Conservation (phyloP, 2,797 vertebrate species). For the Champsocephalus esox region DNA sequence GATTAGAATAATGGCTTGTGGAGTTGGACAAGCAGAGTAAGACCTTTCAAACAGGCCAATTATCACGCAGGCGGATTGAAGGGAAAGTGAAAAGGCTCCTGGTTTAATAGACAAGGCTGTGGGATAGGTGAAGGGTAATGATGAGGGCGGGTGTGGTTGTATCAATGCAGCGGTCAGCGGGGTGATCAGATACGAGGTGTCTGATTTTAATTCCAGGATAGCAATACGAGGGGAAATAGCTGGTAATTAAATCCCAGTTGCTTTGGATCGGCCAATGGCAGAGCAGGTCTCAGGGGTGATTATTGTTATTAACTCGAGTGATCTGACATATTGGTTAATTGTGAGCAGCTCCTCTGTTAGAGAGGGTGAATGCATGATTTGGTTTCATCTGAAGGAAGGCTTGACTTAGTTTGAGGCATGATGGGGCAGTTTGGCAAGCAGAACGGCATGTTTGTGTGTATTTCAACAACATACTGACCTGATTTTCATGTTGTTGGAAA, state of each 20-base stretch:
- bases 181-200: slow-evolving; percentile 75
- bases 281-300: slow-evolving; percentile 71
- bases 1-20: slow-evolving; percentile 87
- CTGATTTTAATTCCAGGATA: slow-evolving; percentile 83
- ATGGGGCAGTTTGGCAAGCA: slow-evolving; percentile 29
- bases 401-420: slow-evolving; percentile 17
- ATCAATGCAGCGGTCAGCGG: slow-evolving; percentile 59
- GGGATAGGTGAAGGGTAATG: slow-evolving; percentile 65
- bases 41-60: slow-evolving; percentile 84
- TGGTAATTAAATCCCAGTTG: slow-evolving; percentile 77
- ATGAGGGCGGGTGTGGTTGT: slow-evolving; percentile 66
- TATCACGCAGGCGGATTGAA: slow-evolving; percentile 80
- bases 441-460: neutral
- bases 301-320: slow-evolving; percentile 83
- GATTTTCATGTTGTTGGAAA: too few species aligned
- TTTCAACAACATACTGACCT: too few species aligned
- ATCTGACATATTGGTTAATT: slow-evolving; percentile 78
- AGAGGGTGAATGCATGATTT: slow-evolving; percentile 58
- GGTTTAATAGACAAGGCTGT: slow-evolving; percentile 63
- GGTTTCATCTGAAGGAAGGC: slow-evolving; percentile 51
- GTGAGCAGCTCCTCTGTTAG: slow-evolving; percentile 64
- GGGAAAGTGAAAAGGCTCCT: slow-evolving; percentile 76
- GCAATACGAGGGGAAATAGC: slow-evolving; percentile 65
- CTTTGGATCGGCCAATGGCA: slow-evolving; percentile 67
- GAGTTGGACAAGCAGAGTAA: slow-evolving; percentile 83